phyloP scores from a whole-genome alignment of 2,113 vertebrate species.

The Hiodon tergisus region DNA sequence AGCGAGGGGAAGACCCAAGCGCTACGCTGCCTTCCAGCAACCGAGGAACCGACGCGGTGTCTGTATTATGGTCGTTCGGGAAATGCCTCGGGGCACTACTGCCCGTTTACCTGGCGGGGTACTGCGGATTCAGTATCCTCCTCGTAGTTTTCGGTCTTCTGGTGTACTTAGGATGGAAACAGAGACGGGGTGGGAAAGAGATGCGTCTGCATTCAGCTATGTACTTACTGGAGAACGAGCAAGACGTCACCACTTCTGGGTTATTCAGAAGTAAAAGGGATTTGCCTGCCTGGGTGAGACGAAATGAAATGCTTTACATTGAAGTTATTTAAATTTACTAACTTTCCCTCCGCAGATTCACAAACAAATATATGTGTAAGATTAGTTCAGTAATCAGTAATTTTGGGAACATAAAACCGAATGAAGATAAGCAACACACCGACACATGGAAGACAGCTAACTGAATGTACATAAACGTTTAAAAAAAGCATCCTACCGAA shows the following conservation, averaged over 20 bases:
- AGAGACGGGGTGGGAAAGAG: conserved; percentile 70
- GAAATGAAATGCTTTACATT: too few species aligned
- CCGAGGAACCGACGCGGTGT: conserved; percentile 51
- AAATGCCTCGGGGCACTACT: conserved; percentile 75
- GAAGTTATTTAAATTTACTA: too few species aligned
- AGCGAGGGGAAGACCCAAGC: too few species aligned
- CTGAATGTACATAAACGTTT: too few species aligned
- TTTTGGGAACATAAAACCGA: too few species aligned
- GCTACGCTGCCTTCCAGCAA: background rate
- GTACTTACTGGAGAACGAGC: conserved; percentile 60
- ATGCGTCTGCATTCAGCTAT: conserved; percentile 65
- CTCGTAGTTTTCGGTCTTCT: conserved; percentile 75
- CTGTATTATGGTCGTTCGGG: conserved; percentile 71
- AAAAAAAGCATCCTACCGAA: too few species aligned
- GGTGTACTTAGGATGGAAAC: conserved; percentile 82
- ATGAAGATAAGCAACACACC: too few species aligned
- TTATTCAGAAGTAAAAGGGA: conserved; percentile 62
- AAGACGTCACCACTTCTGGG: conserved; percentile 46
- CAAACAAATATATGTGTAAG: too few species aligned
- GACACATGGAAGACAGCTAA: too few species aligned
- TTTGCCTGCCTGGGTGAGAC: conserved; percentile 75
- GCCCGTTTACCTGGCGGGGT: conserved; percentile 79
- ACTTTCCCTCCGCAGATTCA: too few species aligned
- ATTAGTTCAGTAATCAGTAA: too few species aligned
- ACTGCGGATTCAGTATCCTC: conserved; percentile 75